These are phyloP conservation scores for Urosaurus nigricauda DNA, from an alignment of 2,797 vertebrate species.

Conservation along the genomic window DNA sequence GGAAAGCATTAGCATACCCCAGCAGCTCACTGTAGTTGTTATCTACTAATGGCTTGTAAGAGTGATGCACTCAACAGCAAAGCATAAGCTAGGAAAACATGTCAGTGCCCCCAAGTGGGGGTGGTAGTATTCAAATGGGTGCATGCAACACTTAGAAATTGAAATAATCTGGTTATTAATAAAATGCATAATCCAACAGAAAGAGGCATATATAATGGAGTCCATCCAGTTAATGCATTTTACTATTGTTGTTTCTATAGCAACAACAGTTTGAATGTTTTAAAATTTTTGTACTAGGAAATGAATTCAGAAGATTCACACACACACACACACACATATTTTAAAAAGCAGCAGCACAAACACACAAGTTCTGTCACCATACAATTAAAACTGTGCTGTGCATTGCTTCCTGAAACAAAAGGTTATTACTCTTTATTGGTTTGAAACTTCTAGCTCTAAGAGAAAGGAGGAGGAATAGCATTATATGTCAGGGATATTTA, in stretches of 20 bases:
- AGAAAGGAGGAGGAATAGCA: too few species aligned
- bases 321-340: not conserved
- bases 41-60: slow-evolving; percentile 32
- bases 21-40: slow-evolving; percentile 12
- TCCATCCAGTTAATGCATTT: slow-evolving; percentile 66
- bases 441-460: not conserved
- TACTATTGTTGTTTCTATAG: slow-evolving; percentile 72
- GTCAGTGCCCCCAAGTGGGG: slow-evolving; percentile 31
- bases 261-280: slow-evolving; percentile 65
- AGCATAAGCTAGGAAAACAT: slow-evolving; percentile 38
- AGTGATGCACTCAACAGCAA: slow-evolving; percentile 27
- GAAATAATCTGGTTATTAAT: slow-evolving; percentile 57
- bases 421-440: not conserved
- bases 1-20: slow-evolving; percentile 38
- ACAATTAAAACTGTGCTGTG: slow-evolving; percentile 12
- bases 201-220: slow-evolving; percentile 48
- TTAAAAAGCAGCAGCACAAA: slow-evolving; percentile 17
- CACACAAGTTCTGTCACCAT: slow-evolving; percentile 4
- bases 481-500: too few species aligned
- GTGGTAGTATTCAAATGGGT: slow-evolving; percentile 12
- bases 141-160: slow-evolving; percentile 23
- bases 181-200: slow-evolving; percentile 50
- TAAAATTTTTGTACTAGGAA: slow-evolving; percentile 61
- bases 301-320: slow-evolving; percentile 54
- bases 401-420: slow-evolving; percentile 10